These are phyloP conservation scores for Actinia tenebrosa DNA, from an alignment of 64 coral and sea anemone species.

Conservation along the genomic window DNA sequence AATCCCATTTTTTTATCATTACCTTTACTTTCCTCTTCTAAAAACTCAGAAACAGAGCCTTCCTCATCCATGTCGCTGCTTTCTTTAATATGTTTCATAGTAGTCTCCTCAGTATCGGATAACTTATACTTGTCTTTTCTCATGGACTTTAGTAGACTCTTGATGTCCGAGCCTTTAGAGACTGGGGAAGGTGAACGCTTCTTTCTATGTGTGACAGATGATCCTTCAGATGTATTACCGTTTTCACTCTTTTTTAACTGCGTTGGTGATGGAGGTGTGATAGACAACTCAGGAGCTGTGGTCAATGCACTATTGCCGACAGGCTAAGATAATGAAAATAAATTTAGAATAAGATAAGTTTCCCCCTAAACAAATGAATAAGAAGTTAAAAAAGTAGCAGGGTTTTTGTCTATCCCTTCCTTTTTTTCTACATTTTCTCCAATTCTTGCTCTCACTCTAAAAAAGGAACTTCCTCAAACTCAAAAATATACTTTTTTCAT, in stretches of 20 bases:
- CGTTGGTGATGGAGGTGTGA: constrained; percentile 70
- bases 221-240: neutral
- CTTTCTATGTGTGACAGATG: neutral
- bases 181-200: neutral
- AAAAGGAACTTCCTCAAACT: too few relatives aligned
- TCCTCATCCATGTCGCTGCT: constrained; percentile 72
- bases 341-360: neutral
- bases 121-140: constrained; percentile 16
- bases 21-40: constrained; percentile 28
- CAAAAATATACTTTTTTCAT: neutral
- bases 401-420: too few relatives aligned
- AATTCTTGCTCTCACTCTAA: too few relatives aligned
- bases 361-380: neutral
- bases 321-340: constrained; percentile 8
- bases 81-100: constrained; percentile 21
- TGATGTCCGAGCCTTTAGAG: neutral
- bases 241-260: neutral
- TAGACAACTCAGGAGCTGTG: constrained; percentile 36
- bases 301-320: neutral
- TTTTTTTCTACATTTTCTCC: too few relatives aligned
- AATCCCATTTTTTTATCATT: neutral
- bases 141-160: neutral
- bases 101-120: neutral
- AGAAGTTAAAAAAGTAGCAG: too few relatives aligned
- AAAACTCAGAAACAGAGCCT: constrained; percentile 59